Evolutionary conservation across 2,113 vertebrate genomes (phyloP).

Genomic region (Alosa alosa): DNA sequence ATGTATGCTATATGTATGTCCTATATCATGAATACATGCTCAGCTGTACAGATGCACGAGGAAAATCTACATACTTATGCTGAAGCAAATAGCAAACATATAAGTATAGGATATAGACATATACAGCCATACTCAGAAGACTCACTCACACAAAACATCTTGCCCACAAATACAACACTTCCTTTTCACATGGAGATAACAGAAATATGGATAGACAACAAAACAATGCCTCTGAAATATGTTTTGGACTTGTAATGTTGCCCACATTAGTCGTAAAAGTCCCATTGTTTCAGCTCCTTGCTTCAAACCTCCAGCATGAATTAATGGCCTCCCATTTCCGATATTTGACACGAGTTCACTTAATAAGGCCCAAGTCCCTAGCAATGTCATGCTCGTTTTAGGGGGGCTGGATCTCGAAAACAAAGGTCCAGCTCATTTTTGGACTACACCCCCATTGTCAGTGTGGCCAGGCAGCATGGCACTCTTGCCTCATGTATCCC

Average conservation of each 20-base stretch:
- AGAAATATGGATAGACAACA: not conserved
- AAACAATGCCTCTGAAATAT: not conserved
- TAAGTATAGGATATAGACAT: not conserved
- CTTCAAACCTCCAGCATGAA: not conserved
- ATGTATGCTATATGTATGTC: too few species aligned
- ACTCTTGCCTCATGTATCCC: not conserved
- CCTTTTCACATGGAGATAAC: not conserved
- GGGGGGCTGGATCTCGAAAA: not conserved
- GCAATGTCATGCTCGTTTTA: slow-evolving; percentile 25
- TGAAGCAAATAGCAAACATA: too few species aligned
- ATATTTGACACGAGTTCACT: not conserved
- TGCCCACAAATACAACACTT: not conserved
- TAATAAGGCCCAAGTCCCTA: not conserved
- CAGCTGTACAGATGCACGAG: too few species aligned
- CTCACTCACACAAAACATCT: not conserved
- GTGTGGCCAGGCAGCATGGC: not conserved
- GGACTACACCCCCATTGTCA: not conserved
- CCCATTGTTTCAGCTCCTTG: not conserved
- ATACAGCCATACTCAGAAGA: too few species aligned
- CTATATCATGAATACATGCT: too few species aligned
- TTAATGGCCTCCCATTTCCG: not conserved
- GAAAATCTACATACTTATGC: too few species aligned
- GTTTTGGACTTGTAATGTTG: not conserved
- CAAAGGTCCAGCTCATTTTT: not conserved
- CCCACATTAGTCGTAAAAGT: not conserved